Conservation (phyloP, 2,888 invertebrate species). For the Yponomeuta plumbellus region DNA sequence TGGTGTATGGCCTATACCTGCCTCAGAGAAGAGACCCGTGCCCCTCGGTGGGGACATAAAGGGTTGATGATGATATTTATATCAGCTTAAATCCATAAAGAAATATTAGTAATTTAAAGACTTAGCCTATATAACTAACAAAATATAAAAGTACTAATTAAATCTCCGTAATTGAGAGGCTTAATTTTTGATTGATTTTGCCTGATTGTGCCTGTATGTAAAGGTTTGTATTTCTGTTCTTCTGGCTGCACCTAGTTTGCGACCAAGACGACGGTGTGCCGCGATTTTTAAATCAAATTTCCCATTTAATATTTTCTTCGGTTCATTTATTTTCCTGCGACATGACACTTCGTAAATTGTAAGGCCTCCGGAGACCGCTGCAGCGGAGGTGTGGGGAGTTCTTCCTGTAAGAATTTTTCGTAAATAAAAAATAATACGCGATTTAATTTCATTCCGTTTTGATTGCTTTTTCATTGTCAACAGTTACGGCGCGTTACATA, state of each 20-base stretch:
- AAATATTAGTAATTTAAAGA: too few relatives aligned
- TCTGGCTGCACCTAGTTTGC: background rate
- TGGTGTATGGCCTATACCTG: too few relatives aligned
- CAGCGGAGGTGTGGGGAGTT: background rate
- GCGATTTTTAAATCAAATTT: conserved; percentile 73
- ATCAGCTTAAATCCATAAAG: too few relatives aligned
- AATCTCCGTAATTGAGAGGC: too few relatives aligned
- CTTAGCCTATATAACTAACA: too few relatives aligned
- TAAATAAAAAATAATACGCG: background rate
- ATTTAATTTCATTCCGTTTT: background rate
- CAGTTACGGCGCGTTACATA: background rate
- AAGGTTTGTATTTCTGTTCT: background rate
- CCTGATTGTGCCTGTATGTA: too few relatives aligned
- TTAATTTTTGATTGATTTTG: too few relatives aligned
- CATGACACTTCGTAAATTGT: conserved; percentile 74
- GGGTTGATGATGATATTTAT: too few relatives aligned
- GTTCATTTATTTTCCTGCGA: conserved; percentile 70
- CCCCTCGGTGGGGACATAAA: too few relatives aligned
- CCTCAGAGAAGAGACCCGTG: too few relatives aligned
- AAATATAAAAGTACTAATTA: too few relatives aligned
- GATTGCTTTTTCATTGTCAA: background rate
- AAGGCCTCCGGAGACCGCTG: conserved; percentile 51
- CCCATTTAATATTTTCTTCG: conserved; percentile 55
- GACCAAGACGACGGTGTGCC: background rate
- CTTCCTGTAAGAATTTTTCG: background rate